These are phyloP conservation scores for Strigamia transsilvanica DNA, from an alignment of 2,888 invertebrate genomes.

Conservation along the genomic window DNA sequence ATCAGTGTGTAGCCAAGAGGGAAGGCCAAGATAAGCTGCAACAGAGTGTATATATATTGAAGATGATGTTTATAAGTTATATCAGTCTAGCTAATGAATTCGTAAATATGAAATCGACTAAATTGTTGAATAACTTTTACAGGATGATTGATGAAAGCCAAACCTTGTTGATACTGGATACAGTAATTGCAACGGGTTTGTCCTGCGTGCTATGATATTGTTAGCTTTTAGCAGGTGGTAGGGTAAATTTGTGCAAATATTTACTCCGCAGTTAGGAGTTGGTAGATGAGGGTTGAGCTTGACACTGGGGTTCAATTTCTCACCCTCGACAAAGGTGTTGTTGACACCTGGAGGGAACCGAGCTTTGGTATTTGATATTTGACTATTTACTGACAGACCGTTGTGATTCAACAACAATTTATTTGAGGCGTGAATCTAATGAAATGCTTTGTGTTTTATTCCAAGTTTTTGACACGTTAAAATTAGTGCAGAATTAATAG, in stretches of 20 bases:
- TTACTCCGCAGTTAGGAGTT: conserved; percentile 21
- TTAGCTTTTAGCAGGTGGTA: conserved; percentile 42
- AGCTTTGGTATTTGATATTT: conserved; percentile 10
- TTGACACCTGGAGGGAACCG: conserved; percentile 23
- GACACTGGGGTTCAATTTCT: conserved; percentile 40
- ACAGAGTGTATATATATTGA: background rate
- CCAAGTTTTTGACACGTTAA: background rate
- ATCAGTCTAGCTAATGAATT: background rate
- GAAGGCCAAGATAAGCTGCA: background rate
- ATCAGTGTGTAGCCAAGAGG: conserved; percentile 41
- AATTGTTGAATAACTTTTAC: background rate
- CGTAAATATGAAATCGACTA: background rate
- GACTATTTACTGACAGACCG: background rate
- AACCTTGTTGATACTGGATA: conserved; percentile 21
- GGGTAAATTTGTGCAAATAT: conserved; percentile 45
- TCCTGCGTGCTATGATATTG: conserved; percentile 25
- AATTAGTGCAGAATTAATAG: conserved; percentile 2
- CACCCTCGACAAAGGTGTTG: conserved; percentile 39
- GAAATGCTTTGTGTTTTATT: background rate
- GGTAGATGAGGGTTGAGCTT: conserved; percentile 34
- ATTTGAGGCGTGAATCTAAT: background rate
- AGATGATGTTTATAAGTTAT: background rate
- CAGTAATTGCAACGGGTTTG: background rate
- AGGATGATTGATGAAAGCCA: background rate
- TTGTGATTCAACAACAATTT: background rate